phyloP scores from a whole-genome alignment of 2,797 vertebrate genomes.

The Menidia menidia region DNA sequence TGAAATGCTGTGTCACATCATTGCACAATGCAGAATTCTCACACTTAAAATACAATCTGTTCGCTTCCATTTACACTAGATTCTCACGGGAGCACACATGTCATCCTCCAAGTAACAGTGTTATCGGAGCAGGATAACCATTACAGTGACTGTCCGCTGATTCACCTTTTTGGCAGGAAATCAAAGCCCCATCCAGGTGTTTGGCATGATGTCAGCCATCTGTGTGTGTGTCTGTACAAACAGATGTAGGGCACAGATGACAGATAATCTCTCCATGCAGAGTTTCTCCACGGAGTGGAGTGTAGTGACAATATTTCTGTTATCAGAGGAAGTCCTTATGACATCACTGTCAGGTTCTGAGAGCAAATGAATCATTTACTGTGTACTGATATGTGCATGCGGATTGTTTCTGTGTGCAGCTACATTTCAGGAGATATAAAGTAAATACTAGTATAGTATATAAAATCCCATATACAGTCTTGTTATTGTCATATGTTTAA shows the following conservation, averaged over 20 bases:
- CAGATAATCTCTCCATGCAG: slow-evolving; percentile 73
- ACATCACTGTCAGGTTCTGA: slow-evolving; percentile 51
- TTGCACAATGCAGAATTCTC: background rate
- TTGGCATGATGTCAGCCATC: slow-evolving; percentile 76
- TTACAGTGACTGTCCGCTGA: slow-evolving; percentile 68
- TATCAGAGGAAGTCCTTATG: slow-evolving; percentile 43
- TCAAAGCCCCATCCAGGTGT: slow-evolving; percentile 80
- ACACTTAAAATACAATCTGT: slow-evolving; percentile 29
- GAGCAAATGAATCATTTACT: slow-evolving; percentile 33
- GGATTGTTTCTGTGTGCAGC: background rate
- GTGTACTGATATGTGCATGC: background rate
- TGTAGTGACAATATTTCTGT: slow-evolving; percentile 49
- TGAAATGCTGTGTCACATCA: too few relatives aligned
- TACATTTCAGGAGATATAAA: background rate
- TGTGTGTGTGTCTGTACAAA: slow-evolving; percentile 72
- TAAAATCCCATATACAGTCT: too few relatives aligned
- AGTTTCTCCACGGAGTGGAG: slow-evolving; percentile 55
- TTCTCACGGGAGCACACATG: slow-evolving; percentile 42
- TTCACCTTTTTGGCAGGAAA: slow-evolving; percentile 78
- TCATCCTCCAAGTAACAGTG: slow-evolving; percentile 58
- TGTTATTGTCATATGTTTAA: too few relatives aligned
- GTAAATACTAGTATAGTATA: background rate
- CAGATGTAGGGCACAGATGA: slow-evolving; percentile 76
- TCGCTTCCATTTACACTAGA: slow-evolving; percentile 37
- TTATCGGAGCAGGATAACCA: slow-evolving; percentile 70